phyloP scores from a whole-genome alignment of 1,140 invertebrate species.

The Brachionus rubens region DNA sequence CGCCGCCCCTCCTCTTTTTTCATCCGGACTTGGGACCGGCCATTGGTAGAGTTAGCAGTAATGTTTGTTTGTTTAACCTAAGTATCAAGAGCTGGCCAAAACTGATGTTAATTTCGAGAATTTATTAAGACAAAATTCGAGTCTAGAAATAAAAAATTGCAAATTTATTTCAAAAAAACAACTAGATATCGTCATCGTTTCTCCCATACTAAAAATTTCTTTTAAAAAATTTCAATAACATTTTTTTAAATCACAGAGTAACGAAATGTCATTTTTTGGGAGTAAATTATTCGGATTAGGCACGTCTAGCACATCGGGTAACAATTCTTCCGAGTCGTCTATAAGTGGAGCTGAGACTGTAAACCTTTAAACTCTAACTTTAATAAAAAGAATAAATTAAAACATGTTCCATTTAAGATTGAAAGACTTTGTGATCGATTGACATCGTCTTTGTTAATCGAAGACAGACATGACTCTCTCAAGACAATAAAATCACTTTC shows the following conservation, averaged over 20 bases:
- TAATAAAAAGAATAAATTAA: not conserved
- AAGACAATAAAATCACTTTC: conserved; percentile 88
- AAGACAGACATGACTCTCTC: conserved; percentile 92
- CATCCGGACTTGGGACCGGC: too few relatives aligned
- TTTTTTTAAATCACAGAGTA: not conserved
- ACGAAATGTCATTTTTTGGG: conserved; percentile 38
- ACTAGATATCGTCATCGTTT: conserved; percentile 1
- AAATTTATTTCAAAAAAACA: not conserved
- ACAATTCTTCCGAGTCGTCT: not conserved
- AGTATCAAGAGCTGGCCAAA: too few relatives aligned
- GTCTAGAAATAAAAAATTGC: not conserved
- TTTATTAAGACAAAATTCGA: not conserved
- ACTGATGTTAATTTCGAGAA: not conserved
- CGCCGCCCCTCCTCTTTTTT: too few relatives aligned
- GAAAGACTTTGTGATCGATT: conserved; percentile 86
- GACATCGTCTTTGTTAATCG: conserved; percentile 82
- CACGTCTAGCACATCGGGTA: not conserved
- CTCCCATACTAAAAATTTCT: not conserved
- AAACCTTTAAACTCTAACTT: not conserved
- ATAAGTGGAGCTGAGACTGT: conserved; percentile 30
- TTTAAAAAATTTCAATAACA: not conserved
- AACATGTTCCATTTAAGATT: conserved; percentile 66
- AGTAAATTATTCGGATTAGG: conserved; percentile 38
- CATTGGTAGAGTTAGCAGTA: too few relatives aligned
- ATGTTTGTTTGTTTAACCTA: too few relatives aligned